Evolutionary conservation across 2,113 vertebrate species (phyloP).

Genomic region (Pluvianellus socialis): DNA sequence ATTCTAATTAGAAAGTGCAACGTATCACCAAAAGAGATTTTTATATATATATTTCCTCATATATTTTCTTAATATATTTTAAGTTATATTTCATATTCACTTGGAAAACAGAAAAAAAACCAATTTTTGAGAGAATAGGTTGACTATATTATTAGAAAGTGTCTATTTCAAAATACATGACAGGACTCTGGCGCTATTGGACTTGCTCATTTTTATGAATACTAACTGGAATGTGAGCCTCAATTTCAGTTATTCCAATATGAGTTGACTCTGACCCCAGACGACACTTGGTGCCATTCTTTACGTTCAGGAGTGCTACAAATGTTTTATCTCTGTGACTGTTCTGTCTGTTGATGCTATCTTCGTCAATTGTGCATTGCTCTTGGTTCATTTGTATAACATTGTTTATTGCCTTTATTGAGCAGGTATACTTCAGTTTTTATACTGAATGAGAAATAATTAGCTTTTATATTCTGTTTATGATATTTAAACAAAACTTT

Average conservation of each 20-base stretch:
- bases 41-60: neutral
- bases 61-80: neutral
- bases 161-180: neutral
- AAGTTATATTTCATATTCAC: neutral
- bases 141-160: neutral
- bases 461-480: neutral
- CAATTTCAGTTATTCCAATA: neutral
- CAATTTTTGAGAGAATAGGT: neutral
- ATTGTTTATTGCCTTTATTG: neutral
- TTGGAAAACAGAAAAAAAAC: neutral
- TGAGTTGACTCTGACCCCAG: neutral
- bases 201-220: neutral
- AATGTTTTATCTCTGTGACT: neutral
- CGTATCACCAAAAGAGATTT: neutral
- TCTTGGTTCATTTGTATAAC: neutral
- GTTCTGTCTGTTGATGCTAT: fast-evolving
- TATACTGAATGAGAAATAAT: neutral
- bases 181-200: no score
- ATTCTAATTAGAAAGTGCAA: neutral
- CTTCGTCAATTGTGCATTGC: neutral
- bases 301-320: neutral
- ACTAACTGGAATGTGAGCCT: neutral
- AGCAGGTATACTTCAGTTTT: neutral
- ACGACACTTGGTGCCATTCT: neutral
- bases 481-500: neutral